Base-by-base conservation (phyloP, 2,888 invertebrate species). In the Drosophila aldrichi region DNA sequence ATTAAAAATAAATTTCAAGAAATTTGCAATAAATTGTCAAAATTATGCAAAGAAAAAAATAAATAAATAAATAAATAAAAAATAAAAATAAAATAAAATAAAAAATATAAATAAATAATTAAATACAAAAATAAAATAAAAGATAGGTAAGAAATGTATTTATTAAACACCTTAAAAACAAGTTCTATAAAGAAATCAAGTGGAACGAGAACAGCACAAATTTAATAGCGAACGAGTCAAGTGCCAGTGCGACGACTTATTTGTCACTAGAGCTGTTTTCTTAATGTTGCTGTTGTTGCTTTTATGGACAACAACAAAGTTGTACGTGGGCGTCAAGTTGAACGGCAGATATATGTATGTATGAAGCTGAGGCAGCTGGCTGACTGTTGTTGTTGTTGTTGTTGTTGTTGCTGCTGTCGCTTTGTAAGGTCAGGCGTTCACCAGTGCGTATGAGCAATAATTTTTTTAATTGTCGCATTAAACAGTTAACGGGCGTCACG, bases 361-460 rank as follows among this genome's bases (percentile, higher is more conserved):
- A 46, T 36, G 69, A 10, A 29, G 69, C 55, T 44, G 69, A 14
- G 9, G 41, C 55, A 4, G 32, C 32, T 32, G 32, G 32, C 10
- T 32, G 32, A 10, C 32, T 32, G 20, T 32, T n/a, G 41, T 25
- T 22, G 52, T 49, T 32, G n/a, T 3, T 48, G 20, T 32, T 22
- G 41, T n/a, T 22, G 52, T 32, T 32, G n/a, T 3, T 48, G 49
- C 1, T 20, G 52, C n/a, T 38, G 52, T 22, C 3, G 54, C 54
- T 38, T 18, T 34, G 57, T 86, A 83, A 83, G 83, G 83, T 83
- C 83, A 83, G 71, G 70, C 87, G 87, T 79, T 87, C 83, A 83
- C 79, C 83, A 81, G 79, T 77, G 83, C 87, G 83, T 87, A 81
- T 83, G 83, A 87, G 83, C 79, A 83, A 83, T 74, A 74, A 69